Evolutionary conservation across 2,113 vertebrate species (phyloP).

Genomic region (Hiodon tergisus): DNA sequence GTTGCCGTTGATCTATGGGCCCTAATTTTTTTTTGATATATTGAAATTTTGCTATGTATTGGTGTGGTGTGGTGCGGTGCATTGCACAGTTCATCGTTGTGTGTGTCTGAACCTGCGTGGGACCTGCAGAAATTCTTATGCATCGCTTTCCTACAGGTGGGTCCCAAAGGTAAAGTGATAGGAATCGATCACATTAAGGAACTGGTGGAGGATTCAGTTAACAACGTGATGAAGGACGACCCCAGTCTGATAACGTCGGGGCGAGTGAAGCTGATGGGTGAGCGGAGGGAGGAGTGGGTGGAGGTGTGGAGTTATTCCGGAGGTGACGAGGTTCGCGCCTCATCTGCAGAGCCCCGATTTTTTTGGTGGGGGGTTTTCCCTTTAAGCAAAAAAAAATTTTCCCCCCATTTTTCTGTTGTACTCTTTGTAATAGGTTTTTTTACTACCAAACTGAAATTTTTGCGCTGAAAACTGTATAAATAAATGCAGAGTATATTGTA

Average conservation of each 20-base stretch:
- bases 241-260: constrained; percentile 86
- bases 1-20: background rate
- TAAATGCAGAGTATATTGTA: too few species aligned
- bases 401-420: too few species aligned
- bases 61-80: background rate
- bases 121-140: background rate
- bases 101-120: background rate
- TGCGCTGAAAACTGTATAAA: too few species aligned
- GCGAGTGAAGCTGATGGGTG: constrained; percentile 84
- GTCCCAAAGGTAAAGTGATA: constrained; percentile 87
- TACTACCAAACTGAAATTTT: too few species aligned
- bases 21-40: background rate
- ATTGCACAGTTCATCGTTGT: too few species aligned
- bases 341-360: too few species aligned
- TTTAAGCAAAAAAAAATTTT: too few species aligned
- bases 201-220: constrained; percentile 92
- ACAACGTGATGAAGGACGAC: constrained; percentile 94
- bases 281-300: constrained; percentile 34
- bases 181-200: constrained; percentile 99
- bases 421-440: too few species aligned
- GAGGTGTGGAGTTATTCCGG: too few species aligned
- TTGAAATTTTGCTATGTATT: background rate
- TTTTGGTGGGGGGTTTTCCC: too few species aligned
- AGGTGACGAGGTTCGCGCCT: too few species aligned
- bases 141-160: constrained; percentile 69